Base-by-base conservation (phyloP, 1,140 invertebrate genomes). In the Drosophila gunungcola region DNA sequence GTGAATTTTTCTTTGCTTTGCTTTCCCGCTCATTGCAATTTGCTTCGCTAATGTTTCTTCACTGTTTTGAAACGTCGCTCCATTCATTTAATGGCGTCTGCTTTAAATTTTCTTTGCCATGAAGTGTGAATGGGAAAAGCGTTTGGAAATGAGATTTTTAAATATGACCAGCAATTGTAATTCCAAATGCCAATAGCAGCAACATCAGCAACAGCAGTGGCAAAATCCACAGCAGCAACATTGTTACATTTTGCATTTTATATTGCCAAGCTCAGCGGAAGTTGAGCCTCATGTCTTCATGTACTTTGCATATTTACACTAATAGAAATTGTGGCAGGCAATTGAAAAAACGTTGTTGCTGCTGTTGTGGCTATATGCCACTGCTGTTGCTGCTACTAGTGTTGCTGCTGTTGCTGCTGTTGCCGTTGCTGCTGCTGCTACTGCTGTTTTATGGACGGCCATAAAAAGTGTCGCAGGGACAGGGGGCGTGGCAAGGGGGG, bases 221-320 rank as follows among this genome's bases (percentile, higher is more conserved):
- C 58, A 67, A 68, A 62, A 49, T 29, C n/a, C 11, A 41, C 38
- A 74, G 58, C 34, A 56, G 29, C 83, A 83, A 89, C 84, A 88
- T 83, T 84, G 83, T 83, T 78, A 75, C 74, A 82, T 73, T 86
- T 82, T 82, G 77, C 68, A 78, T 82, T 86, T 78, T 78, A 75
- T 67, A 83, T 80, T 84, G 78, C 78, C 79, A 84, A 84, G 80
- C 81, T 77, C 73, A 86, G 80, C 64, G 83, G 80, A 89, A 83
- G 80, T 88, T 74, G 77, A 89, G 80, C 85, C 84, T 84, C 84
- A 90, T 89, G 85, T 90, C 85, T 90, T 89, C 85, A 85, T 89
- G 84, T 90, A 89, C 80, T 89, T 90, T 89, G 85, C 84, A 89
- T 89, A 90, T 89, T 89, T 89, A 89, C 84, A 89, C 84, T 89